Conservation (phyloP, 2,113 vertebrate species). For the Oplegnathus fasciatus region DNA sequence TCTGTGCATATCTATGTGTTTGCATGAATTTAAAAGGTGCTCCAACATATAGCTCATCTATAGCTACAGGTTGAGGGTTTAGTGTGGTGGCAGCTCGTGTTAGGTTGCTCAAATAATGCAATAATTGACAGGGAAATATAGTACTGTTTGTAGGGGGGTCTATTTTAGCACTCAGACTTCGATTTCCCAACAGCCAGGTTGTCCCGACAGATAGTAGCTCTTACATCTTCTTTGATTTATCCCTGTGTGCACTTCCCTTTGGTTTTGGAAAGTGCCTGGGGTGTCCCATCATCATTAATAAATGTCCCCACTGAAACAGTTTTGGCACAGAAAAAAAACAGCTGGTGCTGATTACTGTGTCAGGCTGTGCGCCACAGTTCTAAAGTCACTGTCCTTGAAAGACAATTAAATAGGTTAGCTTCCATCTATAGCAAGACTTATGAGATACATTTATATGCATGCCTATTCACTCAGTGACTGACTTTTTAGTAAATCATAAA, state of each 20-base stretch:
- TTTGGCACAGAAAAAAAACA: slow-evolving; percentile 52
- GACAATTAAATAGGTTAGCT: slow-evolving; percentile 34
- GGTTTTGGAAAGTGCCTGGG: slow-evolving; percentile 74
- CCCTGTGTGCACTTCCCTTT: slow-evolving; percentile 66
- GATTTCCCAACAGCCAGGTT: slow-evolving; percentile 51
- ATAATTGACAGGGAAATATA: not conserved
- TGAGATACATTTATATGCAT: slow-evolving; percentile 11
- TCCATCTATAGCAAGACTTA: slow-evolving; percentile 14
- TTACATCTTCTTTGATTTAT: slow-evolving; percentile 72
- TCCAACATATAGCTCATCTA: not conserved
- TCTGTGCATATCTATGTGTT: slow-evolving; percentile 13
- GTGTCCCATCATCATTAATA: slow-evolving; percentile 72
- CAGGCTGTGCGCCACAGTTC: slow-evolving; percentile 32
- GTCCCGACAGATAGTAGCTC: slow-evolving; percentile 25
- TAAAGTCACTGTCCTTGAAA: slow-evolving; percentile 50
- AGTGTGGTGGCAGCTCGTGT: not conserved
- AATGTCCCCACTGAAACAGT: slow-evolving; percentile 61
- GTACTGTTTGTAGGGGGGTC: slow-evolving; percentile 11
- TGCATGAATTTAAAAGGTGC: slow-evolving; percentile 4
- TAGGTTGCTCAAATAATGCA: not conserved
- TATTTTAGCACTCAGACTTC: slow-evolving; percentile 33
- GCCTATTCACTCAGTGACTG: not conserved
- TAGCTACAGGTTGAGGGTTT: slow-evolving; percentile 26
- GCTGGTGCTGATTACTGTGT: slow-evolving; percentile 48
- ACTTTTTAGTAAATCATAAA: slow-evolving; percentile 32